phyloP scores from a whole-genome alignment of 2,888 invertebrate species.

The Nymphalis urticae region DNA sequence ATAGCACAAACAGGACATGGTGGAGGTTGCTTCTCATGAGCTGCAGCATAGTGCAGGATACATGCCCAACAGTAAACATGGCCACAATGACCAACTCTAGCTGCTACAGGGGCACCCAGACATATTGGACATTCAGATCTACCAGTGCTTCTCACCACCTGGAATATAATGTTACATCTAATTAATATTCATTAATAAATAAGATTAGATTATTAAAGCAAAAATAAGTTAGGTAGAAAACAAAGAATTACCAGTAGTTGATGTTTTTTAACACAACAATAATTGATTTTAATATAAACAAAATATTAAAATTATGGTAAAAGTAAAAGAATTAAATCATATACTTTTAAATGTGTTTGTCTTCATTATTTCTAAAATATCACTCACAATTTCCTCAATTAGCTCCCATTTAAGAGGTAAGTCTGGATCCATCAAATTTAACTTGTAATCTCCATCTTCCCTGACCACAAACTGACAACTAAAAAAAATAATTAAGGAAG shows the following conservation, averaged over 20 bases:
- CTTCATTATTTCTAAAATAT: not conserved
- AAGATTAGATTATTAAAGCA: too few relatives aligned
- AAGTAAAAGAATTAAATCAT: too few relatives aligned
- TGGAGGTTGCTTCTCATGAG: constrained; percentile 90
- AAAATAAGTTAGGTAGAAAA: too few relatives aligned
- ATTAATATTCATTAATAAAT: not conserved
- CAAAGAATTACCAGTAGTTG: too few relatives aligned
- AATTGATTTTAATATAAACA: too few relatives aligned
- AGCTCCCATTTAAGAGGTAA: constrained; percentile 94
- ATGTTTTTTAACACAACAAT: too few relatives aligned
- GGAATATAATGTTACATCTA: constrained; percentile 1
- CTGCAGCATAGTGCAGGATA: constrained; percentile 93
- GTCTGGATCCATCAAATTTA: constrained; percentile 92
- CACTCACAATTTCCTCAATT: constrained; percentile 95
- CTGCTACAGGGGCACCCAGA: constrained; percentile 91
- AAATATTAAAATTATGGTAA: too few relatives aligned
- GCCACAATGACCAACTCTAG: constrained; percentile 96
- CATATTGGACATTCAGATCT: constrained; percentile 92
- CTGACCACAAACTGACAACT: constrained; percentile 98
- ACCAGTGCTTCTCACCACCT: constrained; percentile 72
- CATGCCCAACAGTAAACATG: constrained; percentile 99
- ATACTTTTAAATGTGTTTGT: too few relatives aligned
- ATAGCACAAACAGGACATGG: constrained; percentile 96
- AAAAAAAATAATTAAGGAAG: too few relatives aligned
- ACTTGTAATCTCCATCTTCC: constrained; percentile 88